Evolutionary conservation across 2,888 invertebrate genomes (phyloP).

Genomic region (Cactoblastis cactorum): DNA sequence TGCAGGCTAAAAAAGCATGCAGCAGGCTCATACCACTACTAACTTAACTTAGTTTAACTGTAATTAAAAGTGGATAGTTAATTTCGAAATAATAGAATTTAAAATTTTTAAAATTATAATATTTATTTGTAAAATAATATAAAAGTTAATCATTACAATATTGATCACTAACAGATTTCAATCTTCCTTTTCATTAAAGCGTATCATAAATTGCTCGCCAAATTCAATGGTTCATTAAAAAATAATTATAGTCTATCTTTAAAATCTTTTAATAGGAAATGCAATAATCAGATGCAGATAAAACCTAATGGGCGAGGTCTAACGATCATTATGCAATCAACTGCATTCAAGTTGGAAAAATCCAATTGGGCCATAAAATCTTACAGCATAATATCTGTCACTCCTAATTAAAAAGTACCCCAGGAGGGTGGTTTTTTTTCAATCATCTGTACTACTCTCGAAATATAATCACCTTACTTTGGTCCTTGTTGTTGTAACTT

Average conservation of each 20-base stretch:
- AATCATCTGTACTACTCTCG: slow-evolving; percentile 13
- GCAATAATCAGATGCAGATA: slow-evolving; percentile 23
- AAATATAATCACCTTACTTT: not conserved
- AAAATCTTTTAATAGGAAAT: slow-evolving; percentile 5
- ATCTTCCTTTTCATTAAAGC: not conserved
- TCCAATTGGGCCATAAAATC: slow-evolving; percentile 38
- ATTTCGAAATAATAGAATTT: too few relatives aligned
- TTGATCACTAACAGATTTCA: too few relatives aligned
- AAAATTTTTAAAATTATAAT: too few relatives aligned
- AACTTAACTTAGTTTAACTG: too few relatives aligned
- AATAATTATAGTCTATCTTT: not conserved
- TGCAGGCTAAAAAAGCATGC: too few relatives aligned
- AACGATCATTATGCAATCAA: slow-evolving; percentile 39
- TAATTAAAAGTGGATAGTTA: too few relatives aligned
- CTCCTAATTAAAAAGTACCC: slow-evolving; percentile 39
- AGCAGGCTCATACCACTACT: too few relatives aligned
- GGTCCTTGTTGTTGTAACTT: not conserved
- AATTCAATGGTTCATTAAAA: not conserved
- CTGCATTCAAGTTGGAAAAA: slow-evolving; percentile 32
- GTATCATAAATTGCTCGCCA: not conserved
- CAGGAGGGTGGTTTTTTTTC: slow-evolving; percentile 15
- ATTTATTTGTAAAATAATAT: too few relatives aligned
- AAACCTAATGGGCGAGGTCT: slow-evolving; percentile 27
- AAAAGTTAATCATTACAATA: too few relatives aligned
- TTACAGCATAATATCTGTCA: slow-evolving; percentile 36